Conservation (phyloP, 2,888 invertebrate genomes). For the Icerya purchasi region DNA sequence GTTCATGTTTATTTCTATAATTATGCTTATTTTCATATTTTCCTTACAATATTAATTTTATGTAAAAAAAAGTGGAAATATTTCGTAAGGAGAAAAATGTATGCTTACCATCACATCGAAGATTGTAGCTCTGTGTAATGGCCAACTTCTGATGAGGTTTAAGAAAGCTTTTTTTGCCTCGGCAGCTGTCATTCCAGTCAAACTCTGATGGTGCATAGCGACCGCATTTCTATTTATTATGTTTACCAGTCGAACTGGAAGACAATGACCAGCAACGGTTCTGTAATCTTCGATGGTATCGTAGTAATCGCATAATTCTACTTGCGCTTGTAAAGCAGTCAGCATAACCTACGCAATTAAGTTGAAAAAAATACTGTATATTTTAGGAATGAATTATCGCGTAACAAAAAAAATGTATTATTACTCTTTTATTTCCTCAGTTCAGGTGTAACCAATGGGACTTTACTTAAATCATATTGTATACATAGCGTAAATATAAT, state of each 20-base stretch:
- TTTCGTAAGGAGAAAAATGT: neutral
- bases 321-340: conserved; percentile 78
- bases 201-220: conserved; percentile 71
- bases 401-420: no score
- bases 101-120: conserved; percentile 72
- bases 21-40: no score
- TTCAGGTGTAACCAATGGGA: no score
- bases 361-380: neutral
- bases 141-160: conserved; percentile 83
- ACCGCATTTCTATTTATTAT: conserved; percentile 62
- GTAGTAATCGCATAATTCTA: conserved; percentile 66
- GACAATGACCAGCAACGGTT: conserved; percentile 51
- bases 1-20: no score
- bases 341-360: conserved; percentile 55
- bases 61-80: no score
- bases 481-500: neutral
- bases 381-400: no score
- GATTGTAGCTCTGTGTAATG: conserved; percentile 74
- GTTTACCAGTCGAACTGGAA: conserved; percentile 62
- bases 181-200: conserved; percentile 63
- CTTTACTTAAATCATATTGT: conserved; percentile 7
- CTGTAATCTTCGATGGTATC: conserved; percentile 40
- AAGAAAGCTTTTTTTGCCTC: conserved; percentile 82
- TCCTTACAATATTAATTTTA: neutral
- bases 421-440: no score